Evolutionary conservation across 1,140 invertebrate genomes (phyloP).

Genomic region (Saccostrea echinata): DNA sequence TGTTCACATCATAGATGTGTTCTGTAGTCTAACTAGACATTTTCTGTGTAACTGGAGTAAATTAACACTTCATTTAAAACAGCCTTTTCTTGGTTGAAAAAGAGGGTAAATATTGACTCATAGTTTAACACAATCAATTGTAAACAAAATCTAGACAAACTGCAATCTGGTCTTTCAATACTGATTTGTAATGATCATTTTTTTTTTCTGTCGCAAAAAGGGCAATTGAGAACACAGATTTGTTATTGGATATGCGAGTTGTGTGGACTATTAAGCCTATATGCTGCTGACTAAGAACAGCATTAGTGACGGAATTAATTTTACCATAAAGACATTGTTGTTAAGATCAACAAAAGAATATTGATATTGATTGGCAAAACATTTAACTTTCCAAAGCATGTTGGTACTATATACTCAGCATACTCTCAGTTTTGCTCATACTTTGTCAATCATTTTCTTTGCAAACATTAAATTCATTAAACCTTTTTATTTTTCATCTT

Average conservation of each 20-base stretch:
- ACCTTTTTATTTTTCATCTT: too few relatives aligned
- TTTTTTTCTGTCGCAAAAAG: constrained; percentile 5
- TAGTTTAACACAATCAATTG: constrained; percentile 36
- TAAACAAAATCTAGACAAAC: constrained; percentile 37
- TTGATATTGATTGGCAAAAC: not conserved
- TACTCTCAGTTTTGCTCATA: too few relatives aligned
- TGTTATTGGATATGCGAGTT: constrained; percentile 13
- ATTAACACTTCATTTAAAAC: constrained; percentile 33
- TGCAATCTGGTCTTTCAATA: constrained; percentile 5
- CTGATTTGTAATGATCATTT: constrained; percentile 23
- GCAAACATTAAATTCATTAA: too few relatives aligned
- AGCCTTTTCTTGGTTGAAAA: not conserved
- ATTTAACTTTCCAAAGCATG: not conserved
- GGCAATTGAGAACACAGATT: constrained; percentile 28
- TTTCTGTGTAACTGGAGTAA: not conserved
- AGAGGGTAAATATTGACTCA: constrained; percentile 37
- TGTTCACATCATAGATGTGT: not conserved
- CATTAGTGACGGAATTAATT: constrained; percentile 5
- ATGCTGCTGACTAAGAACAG: not conserved
- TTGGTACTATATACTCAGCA: too few relatives aligned
- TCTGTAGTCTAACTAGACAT: not conserved
- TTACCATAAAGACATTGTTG: constrained; percentile 19
- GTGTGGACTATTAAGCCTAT: not conserved
- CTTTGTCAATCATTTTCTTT: too few relatives aligned
- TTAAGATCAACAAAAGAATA: constrained; percentile 28